Base-by-base conservation (phyloP, 2,113 vertebrate genomes). In the Gallinago paraguaiae region DNA sequence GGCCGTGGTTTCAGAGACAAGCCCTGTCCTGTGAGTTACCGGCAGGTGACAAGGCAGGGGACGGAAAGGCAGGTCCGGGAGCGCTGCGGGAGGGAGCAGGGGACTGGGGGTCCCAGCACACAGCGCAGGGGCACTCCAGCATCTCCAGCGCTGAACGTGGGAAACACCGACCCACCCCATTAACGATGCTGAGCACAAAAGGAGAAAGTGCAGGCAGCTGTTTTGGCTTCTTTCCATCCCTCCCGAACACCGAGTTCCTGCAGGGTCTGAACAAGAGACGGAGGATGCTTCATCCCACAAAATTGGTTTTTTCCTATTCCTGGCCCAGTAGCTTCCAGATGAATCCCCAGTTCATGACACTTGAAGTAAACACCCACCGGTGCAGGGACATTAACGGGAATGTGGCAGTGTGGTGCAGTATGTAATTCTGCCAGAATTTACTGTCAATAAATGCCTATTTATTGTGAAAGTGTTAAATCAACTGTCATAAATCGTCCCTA, bases 401-500 rank as follows among this genome's bases (percentile, higher is more conserved):
- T 7, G 61, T 41, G 77, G 69, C 87, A 72, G 2, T 10, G 72
- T 7, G 79, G 27, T 74, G 46, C 69, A 37, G 61, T 39, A 9
- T 57, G 45, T 33, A 64, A 67, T 86, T 83, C 88, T 91, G 74
- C 64, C 79, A 86, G 87, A 70, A 92, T 88, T 88, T 90, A 67
- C 87, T 82, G 76, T 86, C 95, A 92, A 50, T 92, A 96, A 96
- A 94, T 82, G 92, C 60, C 93, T 53, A 72, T 86, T 94, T 95
- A 63, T 82, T 84, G 80, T 48, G 82, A 57, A 86, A 93, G 81
- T 56, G 88, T 88, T 95, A 90, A 94, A 96, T 95, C 94, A 92
- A 1, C 90, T 88, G 77, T 80, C 94, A 93, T 71, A 85, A 94
- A 89, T 76, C 0, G 1, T 95, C 94, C 82, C 95, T 56, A 46